Evolutionary conservation across 2,797 vertebrate genomes (phyloP).

Genomic region (Tympanoctomys barrerae): DNA sequence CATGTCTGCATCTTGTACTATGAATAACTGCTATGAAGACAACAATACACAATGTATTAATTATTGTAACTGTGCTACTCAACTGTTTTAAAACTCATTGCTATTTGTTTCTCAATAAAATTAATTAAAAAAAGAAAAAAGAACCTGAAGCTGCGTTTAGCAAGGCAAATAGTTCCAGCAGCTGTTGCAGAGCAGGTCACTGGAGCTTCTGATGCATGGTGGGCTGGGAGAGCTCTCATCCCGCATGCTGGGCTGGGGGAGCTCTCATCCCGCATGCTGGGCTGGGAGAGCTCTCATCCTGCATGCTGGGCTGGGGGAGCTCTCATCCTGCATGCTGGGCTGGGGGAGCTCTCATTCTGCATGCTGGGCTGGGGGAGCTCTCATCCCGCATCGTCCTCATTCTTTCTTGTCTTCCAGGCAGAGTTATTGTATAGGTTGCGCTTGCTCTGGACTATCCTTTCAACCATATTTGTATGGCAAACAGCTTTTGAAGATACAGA

Average conservation of each 20-base stretch:
- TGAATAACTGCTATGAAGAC: too few relatives aligned
- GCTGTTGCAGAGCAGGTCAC: not conserved
- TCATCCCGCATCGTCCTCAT: not conserved
- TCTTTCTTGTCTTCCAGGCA: not conserved
- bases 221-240: not conserved
- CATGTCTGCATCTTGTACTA: too few relatives aligned
- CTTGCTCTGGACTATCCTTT: not conserved
- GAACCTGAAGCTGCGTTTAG: not conserved
- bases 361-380: not conserved
- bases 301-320: not conserved
- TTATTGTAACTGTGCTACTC: too few relatives aligned
- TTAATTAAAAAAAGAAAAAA: too few relatives aligned
- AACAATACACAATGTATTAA: too few relatives aligned
- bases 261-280: not conserved
- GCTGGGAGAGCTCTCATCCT: not conserved
- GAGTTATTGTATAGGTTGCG: not conserved
- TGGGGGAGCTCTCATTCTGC: not conserved
- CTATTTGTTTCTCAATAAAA: too few relatives aligned
- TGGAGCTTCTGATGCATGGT: not conserved
- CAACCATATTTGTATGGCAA: not conserved
- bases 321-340: rapidly evolving
- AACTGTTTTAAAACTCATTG: too few relatives aligned
- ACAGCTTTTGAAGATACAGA: not conserved
- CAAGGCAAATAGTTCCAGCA: not conserved
- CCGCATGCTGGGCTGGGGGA: not conserved